phyloP scores from a whole-genome alignment of 2,888 invertebrate genomes.

The Megalurothrips usitatus region DNA sequence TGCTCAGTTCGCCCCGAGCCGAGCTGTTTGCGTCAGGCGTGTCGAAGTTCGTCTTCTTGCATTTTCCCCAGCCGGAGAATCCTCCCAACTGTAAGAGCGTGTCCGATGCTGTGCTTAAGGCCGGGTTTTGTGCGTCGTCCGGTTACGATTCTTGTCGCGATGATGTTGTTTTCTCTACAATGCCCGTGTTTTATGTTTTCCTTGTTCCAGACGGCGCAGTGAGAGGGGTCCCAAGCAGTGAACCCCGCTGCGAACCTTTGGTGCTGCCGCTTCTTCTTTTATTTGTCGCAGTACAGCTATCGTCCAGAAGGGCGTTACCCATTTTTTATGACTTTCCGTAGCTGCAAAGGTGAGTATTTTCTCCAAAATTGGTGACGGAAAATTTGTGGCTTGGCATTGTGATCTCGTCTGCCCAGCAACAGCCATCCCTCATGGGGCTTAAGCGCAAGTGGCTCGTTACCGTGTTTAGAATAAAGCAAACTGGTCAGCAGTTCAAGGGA shows the following conservation, averaged over 20 bases:
- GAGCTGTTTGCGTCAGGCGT: slow-evolving; percentile 3
- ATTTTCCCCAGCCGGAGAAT: not conserved
- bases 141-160: not conserved
- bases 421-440: not conserved
- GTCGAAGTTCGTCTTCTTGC: not conserved
- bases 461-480: not conserved
- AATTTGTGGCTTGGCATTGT: slow-evolving; percentile 29
- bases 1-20: not conserved
- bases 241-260: slow-evolving; percentile 31
- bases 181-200: not conserved
- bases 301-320: slow-evolving; percentile 82
- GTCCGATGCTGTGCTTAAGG: not conserved
- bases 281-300: slow-evolving; percentile 40
- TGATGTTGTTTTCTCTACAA: not conserved
- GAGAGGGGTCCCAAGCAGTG: not conserved
- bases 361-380: not conserved
- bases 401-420: slow-evolving; percentile 16
- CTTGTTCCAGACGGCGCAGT: slow-evolving; percentile 24
- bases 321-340: slow-evolving; percentile 97
- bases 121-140: not conserved
- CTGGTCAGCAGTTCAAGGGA: slow-evolving; percentile 25
- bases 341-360: slow-evolving; percentile 72
- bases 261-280: slow-evolving; percentile 36
- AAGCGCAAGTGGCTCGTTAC: not conserved
- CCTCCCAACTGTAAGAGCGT: not conserved